Percentiles rank a stretch among this genome's conserved stretches.
These are phyloP conservation scores for Hypotaenidia philippensis DNA, from an alignment of 2,797 vertebrate genomes.

Conservation along the genomic window DNA sequence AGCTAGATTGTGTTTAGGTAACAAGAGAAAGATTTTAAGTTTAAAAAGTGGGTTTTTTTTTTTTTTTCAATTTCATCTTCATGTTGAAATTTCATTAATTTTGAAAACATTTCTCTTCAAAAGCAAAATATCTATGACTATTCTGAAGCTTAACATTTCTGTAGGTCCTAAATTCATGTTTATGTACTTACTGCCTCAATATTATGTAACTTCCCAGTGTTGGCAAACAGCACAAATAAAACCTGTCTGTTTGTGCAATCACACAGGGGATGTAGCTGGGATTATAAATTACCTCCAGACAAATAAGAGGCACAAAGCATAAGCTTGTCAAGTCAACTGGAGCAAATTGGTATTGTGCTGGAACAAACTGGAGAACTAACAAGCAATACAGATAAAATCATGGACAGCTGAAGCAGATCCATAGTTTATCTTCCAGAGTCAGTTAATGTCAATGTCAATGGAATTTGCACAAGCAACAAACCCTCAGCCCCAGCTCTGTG, in stretches of 20 bases:
- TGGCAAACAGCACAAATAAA: neutral
- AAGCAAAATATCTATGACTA: neutral
- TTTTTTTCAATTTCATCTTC: neutral
- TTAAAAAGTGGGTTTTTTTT: too few species aligned
- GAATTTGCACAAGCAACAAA: constrained; percentile 68
- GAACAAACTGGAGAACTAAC: constrained; percentile 69
- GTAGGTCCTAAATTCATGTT: neutral
- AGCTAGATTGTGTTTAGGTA: neutral
- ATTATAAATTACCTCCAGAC: constrained; percentile 47
- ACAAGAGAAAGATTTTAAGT: neutral
- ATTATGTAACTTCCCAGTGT: neutral
- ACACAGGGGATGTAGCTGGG: neutral
- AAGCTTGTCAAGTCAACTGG: constrained; percentile 71
- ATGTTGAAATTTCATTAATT: neutral
- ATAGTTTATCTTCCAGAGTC: constrained; percentile 53
- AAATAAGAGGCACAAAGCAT: constrained; percentile 48
- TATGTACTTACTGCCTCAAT: neutral
- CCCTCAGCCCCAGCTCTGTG: constrained; percentile 61
- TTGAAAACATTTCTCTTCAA: neutral
- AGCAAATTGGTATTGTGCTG: constrained; percentile 66
- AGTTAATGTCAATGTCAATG: constrained; percentile 67
- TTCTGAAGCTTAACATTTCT: neutral
- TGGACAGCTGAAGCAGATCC: constrained; percentile 56
- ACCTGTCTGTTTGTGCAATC: neutral
- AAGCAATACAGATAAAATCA: constrained; percentile 45